Base-by-base conservation (phyloP, 2,888 invertebrate species). In the Agriotes lineatus region DNA sequence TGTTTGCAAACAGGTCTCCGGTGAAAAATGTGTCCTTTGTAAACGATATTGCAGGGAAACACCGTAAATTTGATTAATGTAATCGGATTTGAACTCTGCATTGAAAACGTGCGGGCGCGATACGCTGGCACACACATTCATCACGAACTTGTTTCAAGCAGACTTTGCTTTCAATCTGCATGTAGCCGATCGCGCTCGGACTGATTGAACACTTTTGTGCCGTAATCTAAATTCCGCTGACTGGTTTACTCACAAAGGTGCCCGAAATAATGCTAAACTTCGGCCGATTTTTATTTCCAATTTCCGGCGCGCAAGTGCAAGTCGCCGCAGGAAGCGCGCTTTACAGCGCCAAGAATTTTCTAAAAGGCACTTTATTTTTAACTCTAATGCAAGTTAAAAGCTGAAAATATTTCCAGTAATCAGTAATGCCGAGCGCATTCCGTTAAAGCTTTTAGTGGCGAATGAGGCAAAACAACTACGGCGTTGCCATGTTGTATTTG, bases 101-200 rank as follows among this genome's bases (percentile, higher is more conserved):
- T 35, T 54, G 14, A 39, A 58, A 42, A 39, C 35, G 42, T 22
- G 42, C 25, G n/a, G 30, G 35, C 22, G 37, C 18, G 59, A 30
- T 60, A 58, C 33, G 48, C 30, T 60, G 48, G 33, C 25, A 45
- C 30, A 45, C 20, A 45, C 59, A 60, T 60, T 60, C 44, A 60
- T 60, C 59, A 60, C 25, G 45, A 52, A 48, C 52, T 62, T 62
- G 25, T 62, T 52, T 62, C 52, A 61, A 61, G 39, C 33, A 50
- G 45, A 60, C 45, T 33, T 61, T 25, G 50, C 39, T 50, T 60
- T 60, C 48, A 60, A 60, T 60, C 45, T 48, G 44, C 19, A 39
- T 52, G 50, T 52, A 52, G 52, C 48, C 42, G 50, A 61, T 50
- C 20, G 48, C 50, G 35, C 39, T 61, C 20, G 9, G 25, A 52